Base-by-base conservation (phyloP, 1,140 invertebrate species). In the Drosophila arawakana region DNA sequence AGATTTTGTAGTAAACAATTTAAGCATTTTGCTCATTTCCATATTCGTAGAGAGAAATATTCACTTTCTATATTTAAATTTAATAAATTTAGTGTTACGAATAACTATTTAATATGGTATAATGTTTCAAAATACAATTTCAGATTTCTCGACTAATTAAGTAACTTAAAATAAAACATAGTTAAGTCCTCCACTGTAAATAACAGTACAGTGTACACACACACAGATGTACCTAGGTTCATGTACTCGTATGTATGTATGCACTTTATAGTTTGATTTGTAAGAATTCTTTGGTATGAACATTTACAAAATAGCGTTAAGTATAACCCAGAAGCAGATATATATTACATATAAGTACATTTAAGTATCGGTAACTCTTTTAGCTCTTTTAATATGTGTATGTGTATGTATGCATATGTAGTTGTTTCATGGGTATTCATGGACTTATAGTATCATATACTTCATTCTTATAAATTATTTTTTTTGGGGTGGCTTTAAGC, bases 251-350 rank as follows among this genome's bases (percentile, higher is more conserved):
- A 49, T 78, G 34, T 78, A 9, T 65, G 76, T 86, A 78, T 85
- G 73, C 81, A 43, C n/a, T n/a, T 39, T 76, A 76, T 72, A 72
- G 72, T 66, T 63, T 71, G 10, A 61, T 74, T 69, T 41, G 49
- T 69, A 71, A 50, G 39, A 7, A 11, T 15, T 61, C 46, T 43
- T 61, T 47, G 8, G 13, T 34, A 62, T 78, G 61, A 78, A 86
- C 82, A 86, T 82, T 86, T 86, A 86, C 82, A 85, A 86, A 72
- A 76, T 72, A 47, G 73, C 69, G 69, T 77, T 63, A 75, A 82
- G 25, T 80, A 55, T 77, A 70, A 76, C 67, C 62, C 74, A 78
- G 59, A 83, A 76, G 80, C 65, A 80, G 74, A 77, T 85, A 86
- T 85, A 86, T 86, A 85, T 81, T 86, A 79, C 63, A 72, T 50